phyloP scores from a whole-genome alignment of 2,797 vertebrate genomes.

The Onychomys arenicola region DNA sequence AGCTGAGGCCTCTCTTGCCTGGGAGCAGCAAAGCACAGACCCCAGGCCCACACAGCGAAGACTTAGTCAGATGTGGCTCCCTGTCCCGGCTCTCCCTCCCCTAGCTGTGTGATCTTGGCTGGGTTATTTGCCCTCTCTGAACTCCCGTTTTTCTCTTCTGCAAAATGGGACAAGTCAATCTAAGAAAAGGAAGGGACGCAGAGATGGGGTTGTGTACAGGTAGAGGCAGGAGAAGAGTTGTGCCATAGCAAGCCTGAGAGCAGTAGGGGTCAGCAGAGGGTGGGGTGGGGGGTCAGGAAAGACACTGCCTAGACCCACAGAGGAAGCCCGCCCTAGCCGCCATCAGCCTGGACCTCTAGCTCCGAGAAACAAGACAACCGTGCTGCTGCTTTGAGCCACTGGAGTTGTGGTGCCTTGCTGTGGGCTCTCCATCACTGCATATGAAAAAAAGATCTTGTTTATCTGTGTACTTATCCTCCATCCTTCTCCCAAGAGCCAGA shows the following conservation, averaged over 20 bases:
- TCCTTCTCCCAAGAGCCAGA: background rate
- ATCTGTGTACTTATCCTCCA: background rate
- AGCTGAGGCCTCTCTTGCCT: background rate
- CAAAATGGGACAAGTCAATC: background rate
- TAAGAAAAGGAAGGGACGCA: background rate
- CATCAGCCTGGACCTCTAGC: background rate
- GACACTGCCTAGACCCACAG: too few species aligned
- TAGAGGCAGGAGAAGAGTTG: background rate
- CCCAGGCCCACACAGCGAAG: rapidly evolving
- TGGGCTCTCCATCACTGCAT: background rate
- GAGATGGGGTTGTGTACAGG: background rate
- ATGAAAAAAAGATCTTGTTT: slow-evolving; percentile 1
- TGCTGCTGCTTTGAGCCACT: background rate
- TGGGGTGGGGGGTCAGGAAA: background rate
- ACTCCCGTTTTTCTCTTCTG: slow-evolving; percentile 21
- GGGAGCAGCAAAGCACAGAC: background rate
- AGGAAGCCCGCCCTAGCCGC: rapidly evolving
- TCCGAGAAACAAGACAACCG: rapidly evolving
- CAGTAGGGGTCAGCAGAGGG: background rate
- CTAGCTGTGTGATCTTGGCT: background rate
- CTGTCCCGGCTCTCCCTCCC: background rate
- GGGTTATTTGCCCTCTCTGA: background rate
- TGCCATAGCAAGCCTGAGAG: background rate
- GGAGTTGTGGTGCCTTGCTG: background rate
- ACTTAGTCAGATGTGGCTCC: background rate